A percentile compares a stretch with the other conserved stretches of the same genome.
phyloP scores from a whole-genome alignment of 2,888 invertebrate species.

The Eucriotettix oculatus region DNA sequence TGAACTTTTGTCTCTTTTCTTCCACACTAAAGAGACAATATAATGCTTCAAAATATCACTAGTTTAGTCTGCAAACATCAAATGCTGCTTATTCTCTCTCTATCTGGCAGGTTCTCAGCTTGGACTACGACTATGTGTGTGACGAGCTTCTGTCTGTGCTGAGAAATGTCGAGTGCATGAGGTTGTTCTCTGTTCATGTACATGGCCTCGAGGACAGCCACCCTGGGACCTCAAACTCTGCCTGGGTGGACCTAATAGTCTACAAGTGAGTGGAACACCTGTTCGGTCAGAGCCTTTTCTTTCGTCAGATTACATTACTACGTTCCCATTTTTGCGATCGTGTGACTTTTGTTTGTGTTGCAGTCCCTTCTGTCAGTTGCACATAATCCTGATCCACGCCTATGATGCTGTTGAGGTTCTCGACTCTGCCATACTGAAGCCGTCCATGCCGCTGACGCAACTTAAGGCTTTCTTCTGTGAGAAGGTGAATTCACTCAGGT shows the following conservation, averaged over 20 bases:
- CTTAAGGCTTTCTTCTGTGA: constrained; percentile 59
- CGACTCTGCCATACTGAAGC: constrained; percentile 42
- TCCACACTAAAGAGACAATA: too few relatives aligned
- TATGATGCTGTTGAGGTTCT: constrained; percentile 45
- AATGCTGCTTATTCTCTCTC: not conserved
- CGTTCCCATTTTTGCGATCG: too few relatives aligned
- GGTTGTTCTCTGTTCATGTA: constrained; percentile 48
- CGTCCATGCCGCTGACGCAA: constrained; percentile 54
- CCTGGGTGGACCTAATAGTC: constrained; percentile 32
- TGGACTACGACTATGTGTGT: constrained; percentile 38
- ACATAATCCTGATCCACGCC: constrained; percentile 48
- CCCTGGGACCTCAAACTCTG: constrained; percentile 41
- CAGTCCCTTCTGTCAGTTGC: constrained; percentile 37
- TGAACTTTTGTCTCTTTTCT: too few relatives aligned
- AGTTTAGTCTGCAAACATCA: too few relatives aligned
- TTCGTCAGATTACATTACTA: too few relatives aligned
- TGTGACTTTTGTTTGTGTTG: constrained; percentile 5
- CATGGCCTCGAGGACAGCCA: constrained; percentile 47
- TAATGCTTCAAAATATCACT: too few relatives aligned
- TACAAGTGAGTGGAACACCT: too few relatives aligned
- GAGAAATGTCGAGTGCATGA: constrained; percentile 22
- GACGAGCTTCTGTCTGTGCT: constrained; percentile 32
- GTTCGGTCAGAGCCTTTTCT: too few relatives aligned
- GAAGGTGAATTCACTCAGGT: constrained; percentile 12
- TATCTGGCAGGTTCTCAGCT: constrained; percentile 28